Evolutionary conservation across 2,113 vertebrate genomes (phyloP).

Genomic region (Dromaius novaehollandiae): DNA sequence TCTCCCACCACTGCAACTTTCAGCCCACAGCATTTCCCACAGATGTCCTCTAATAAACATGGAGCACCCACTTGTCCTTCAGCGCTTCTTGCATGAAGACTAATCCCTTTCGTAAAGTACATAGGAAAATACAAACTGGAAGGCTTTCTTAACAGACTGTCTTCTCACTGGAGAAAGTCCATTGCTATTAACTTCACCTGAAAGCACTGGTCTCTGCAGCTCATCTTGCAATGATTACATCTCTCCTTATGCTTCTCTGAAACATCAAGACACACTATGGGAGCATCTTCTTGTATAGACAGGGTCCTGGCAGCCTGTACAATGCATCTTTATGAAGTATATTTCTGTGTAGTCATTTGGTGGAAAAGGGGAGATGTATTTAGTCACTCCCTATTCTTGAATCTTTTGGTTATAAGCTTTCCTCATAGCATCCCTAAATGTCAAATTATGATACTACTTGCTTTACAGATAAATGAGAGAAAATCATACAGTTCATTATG

Average conservation of each 20-base stretch:
- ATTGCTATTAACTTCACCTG: not conserved
- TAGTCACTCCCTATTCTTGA: not conserved
- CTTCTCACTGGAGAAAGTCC: not conserved
- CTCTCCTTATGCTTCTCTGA: not conserved
- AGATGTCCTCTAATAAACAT: not conserved
- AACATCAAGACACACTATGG: rapidly evolving
- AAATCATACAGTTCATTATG: not conserved
- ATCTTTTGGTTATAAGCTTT: not conserved
- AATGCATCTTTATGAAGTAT: not conserved
- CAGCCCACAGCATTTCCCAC: not conserved
- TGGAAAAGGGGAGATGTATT: not conserved
- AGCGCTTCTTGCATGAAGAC: not conserved
- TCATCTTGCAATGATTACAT: not conserved
- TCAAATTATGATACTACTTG: not conserved
- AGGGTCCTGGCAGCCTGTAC: not conserved
- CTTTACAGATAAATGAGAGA: not conserved
- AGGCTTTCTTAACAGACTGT: not conserved
- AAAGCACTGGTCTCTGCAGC: not conserved
- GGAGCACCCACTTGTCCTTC: not conserved
- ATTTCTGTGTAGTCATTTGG: not conserved
- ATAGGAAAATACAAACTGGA: not conserved
- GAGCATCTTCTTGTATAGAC: not conserved
- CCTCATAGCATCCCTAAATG: not conserved
- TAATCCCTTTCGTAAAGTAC: not conserved
- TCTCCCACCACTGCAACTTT: not conserved